Evolutionary conservation across 2,797 vertebrate species (phyloP).

Genomic region (Cichlasoma orientale): DNA sequence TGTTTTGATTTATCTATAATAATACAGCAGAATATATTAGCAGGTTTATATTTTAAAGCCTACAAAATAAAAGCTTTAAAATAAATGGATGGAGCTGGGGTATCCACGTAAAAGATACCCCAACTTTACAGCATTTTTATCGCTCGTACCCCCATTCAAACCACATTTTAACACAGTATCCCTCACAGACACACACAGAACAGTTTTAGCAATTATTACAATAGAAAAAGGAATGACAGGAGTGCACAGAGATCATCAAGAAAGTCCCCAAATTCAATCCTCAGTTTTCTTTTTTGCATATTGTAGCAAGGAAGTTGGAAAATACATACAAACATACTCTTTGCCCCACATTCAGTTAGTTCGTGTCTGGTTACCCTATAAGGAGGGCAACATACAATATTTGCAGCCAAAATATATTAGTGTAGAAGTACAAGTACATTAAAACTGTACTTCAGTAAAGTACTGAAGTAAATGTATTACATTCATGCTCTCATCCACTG

Average conservation of each 20-base stretch:
- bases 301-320: background rate
- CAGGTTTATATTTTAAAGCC: background rate
- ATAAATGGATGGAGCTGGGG: background rate
- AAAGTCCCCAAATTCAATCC: background rate
- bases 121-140: too few relatives aligned
- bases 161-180: too few relatives aligned
- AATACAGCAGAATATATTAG: background rate
- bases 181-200: too few relatives aligned
- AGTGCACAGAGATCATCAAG: accelerated
- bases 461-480: background rate
- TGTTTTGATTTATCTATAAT: accelerated
- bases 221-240: background rate
- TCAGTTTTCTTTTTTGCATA: background rate
- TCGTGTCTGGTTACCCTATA: background rate
- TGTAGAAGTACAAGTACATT: background rate
- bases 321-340: background rate
- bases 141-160: too few relatives aligned
- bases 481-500: background rate
- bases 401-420: background rate
- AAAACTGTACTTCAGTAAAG: background rate
- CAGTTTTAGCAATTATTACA: too few relatives aligned
- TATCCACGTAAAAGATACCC: too few relatives aligned
- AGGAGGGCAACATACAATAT: background rate
- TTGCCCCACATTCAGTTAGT: accelerated
- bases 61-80: background rate